phyloP scores from a whole-genome alignment of 1,140 invertebrate genomes.

The Camponotus floridanus region DNA sequence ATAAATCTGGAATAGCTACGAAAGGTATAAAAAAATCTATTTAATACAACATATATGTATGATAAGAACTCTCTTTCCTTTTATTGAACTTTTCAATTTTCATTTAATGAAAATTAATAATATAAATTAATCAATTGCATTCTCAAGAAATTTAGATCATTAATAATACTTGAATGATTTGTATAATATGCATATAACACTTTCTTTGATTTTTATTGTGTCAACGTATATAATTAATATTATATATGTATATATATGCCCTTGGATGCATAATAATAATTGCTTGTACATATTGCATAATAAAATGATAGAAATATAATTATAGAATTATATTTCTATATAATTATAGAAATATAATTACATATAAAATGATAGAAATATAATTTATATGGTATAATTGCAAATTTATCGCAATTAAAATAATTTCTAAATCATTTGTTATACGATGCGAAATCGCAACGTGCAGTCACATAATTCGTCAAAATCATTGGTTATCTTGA shows the following conservation, averaged over 20 bases:
- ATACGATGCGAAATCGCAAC: constrained; percentile 23
- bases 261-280: neutral
- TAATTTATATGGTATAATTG: neutral
- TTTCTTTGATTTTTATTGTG: neutral
- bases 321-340: too few relatives aligned
- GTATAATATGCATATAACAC: neutral
- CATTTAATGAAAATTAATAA: constrained; percentile 32
- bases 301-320: constrained; percentile 6
- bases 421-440: constrained; percentile 47
- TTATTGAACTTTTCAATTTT: constrained; percentile 1
- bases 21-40: neutral
- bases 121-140: constrained; percentile 7
- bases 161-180: neutral
- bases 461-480: constrained; percentile 52
- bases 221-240: neutral
- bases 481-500: constrained; percentile 60
- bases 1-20: neutral
- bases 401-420: constrained; percentile 49
- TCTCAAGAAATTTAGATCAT: neutral
- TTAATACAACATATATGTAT: neutral
- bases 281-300: constrained; percentile 14
- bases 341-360: too few relatives aligned
- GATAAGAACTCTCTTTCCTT: neutral
- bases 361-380: constrained; percentile 16
- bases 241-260: neutral